Evolutionary conservation across 2,113 vertebrate species (phyloP), one percentile per base, ranked within the genome.

Genomic region (Setophaga petechia): DNA sequence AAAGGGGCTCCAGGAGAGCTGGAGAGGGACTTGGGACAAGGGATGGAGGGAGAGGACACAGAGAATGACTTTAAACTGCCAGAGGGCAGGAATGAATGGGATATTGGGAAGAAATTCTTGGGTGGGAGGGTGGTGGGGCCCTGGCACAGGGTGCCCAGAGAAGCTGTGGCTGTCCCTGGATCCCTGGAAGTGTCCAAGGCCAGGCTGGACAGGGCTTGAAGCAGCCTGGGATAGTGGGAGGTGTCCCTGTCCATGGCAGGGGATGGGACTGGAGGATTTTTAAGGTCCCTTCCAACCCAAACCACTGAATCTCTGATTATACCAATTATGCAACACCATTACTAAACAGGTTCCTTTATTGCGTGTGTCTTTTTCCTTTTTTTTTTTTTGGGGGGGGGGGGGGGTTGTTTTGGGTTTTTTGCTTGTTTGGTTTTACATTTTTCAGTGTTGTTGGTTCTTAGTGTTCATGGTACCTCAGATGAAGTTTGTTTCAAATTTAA

Each of bases 181-280:
- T 62, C 73, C 10, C 46, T 80, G 66, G 30, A 3, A 65, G 11
- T 49, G 58, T 11, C 43, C 67, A 65, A 43, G 31, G 27, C 25
- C 85, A 73, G 59, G 18, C 0, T 51, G 44, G 67, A 80, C 0
- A 0, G 27, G 15, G 44, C 4, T 73, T 58, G 27, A 52, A 74
- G 0, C 18, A 59, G 0, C 12, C 10, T 81, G 68, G 59, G 31
- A 2, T 0, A 13, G 15, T 15, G 69, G 44, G 1, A 67, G 33
- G 1, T 39, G 52, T 24, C 61, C 52, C 37, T 59, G 33, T 12
- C 27, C 44, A n/a, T 27, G 37, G 22, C 37, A 37, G 19, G 11
- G 31, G 0, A 0, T 13, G 24, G 23, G 1, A 41, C 2, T 0
- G 2, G 20, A 25, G 67, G 30, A 1, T 1, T 1, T 52, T 52